Percentiles rank a stretch among this genome's conserved stretches.
Conservation (phyloP, 2,113 vertebrate species). For the Rhineura floridana region DNA sequence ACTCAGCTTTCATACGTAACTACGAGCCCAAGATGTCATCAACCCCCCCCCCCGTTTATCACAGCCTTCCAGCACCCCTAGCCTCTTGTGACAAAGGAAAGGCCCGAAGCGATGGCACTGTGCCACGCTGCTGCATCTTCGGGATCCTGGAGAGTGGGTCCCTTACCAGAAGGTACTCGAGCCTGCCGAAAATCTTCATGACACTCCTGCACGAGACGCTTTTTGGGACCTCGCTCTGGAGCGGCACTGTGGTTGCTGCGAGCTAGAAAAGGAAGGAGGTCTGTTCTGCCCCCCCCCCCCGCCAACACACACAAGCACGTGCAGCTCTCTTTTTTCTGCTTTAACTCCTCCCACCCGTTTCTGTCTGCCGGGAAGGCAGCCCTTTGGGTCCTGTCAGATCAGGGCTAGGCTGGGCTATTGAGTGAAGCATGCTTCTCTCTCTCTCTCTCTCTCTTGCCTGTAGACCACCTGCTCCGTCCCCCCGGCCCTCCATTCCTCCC, state of each 20-base stretch:
- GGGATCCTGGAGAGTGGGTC: neutral
- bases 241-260: conserved; percentile 37
- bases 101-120: neutral
- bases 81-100: neutral
- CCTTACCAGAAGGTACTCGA: conserved; percentile 84
- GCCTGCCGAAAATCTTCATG: conserved; percentile 85
- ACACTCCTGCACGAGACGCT: neutral
- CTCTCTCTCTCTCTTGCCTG: conserved; percentile 1
- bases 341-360: neutral
- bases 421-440: conserved; percentile 44
- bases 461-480: conserved; percentile 64
- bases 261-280: conserved; percentile 47
- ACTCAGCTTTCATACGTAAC: too few species aligned
- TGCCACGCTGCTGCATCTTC: neutral
- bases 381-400: conserved; percentile 3
- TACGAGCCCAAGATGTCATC: too few species aligned
- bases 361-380: conserved; percentile 42
- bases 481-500: neutral
- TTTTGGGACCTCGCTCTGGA: conserved; percentile 12
- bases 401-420: neutral
- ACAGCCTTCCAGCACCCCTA: neutral
- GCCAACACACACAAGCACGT: neutral
- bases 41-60: neutral
- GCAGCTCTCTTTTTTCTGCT: too few species aligned
- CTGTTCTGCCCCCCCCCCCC: neutral